Evolutionary conservation across 2,888 invertebrate species (phyloP), one percentile per base, ranked within the genome.

Genomic region (Synanthedon andrenaeformis): DNA sequence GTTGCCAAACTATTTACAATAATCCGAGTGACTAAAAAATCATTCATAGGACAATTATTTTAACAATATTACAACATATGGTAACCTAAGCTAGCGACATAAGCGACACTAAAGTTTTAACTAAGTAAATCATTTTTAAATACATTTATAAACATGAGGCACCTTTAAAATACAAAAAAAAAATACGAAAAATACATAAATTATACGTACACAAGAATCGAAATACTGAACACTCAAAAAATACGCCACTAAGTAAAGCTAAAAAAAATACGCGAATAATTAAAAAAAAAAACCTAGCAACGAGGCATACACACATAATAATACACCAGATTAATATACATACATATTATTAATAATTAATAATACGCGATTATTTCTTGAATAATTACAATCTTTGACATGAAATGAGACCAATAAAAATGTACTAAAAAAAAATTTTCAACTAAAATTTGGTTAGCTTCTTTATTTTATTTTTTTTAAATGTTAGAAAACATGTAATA

Each of bases 401-500:
- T 79, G 17, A 72, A 70, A 61, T 86, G 86, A 86, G 86, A 86
- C 86, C 86, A 85, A 82, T 79, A 79, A 70, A 70, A 69, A 70
- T 64, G 67, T 68, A 67, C 62, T 62, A 69, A 69, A 23, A 23
- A n/a, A 23, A 23, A 54, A 67, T 67, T 69, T 67, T 72, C 69
- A 77, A 76, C 80, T 76, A 77, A 74, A 82, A 76, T 82, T 82
- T 82, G 81, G 83, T 83, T 83, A 82, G 69, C 74, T 76, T 63
- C 62, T 62, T 60, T 62, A 63, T 68, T 66, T 67, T 19, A 62
- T 57, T 62, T 61, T 60, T 62, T 64, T 68, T 66, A 66, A 14
- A 62, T 57, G 59, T 57, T 63, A 61, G 59, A 62, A 63, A 59
- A 59, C 55, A 62, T 65, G 67, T 71, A 77, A 75, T 72, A 76